Conservation (phyloP, 2,888 invertebrate genomes). For the Heteropelma amictum region DNA sequence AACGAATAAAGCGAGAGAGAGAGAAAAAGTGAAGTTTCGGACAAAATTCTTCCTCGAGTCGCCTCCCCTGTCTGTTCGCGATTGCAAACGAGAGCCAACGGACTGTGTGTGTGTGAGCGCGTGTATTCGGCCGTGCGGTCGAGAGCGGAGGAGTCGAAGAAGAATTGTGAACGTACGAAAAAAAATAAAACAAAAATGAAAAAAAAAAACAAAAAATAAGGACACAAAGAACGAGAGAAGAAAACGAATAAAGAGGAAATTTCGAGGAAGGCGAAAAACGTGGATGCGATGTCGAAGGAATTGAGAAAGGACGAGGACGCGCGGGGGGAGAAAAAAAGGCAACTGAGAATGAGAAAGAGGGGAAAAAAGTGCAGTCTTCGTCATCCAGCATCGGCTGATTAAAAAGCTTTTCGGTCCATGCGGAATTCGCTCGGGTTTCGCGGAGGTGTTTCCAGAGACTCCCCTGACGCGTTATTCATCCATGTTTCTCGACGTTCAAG, state of each 20-base stretch:
- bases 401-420: constrained; percentile 27
- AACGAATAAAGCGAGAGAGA: constrained; percentile 43
- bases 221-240: neutral
- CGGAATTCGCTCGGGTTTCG: constrained; percentile 24
- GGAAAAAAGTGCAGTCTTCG: constrained; percentile 34
- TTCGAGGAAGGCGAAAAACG: constrained; percentile 35
- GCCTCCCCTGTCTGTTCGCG: constrained; percentile 3
- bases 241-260: constrained; percentile 17
- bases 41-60: constrained; percentile 34
- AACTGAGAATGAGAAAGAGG: constrained; percentile 26
- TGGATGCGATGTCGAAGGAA: constrained; percentile 34
- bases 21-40: constrained; percentile 37
- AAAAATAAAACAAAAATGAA: constrained; percentile 1
- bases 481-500: too few species aligned
- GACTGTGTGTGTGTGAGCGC: too few species aligned
- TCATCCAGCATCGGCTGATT: constrained; percentile 32
- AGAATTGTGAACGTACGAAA: constrained; percentile 4
- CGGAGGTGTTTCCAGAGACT: constrained; percentile 9
- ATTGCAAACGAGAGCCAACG: constrained; percentile 43
- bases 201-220: constrained; percentile 8
- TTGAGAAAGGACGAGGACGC: constrained; percentile 24
- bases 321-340: constrained; percentile 35
- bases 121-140: constrained; percentile 5
- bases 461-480: too few species aligned
- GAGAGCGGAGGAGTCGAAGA: constrained; percentile 26